A percentile compares a stretch with the other conserved stretches of the same genome.
These are phyloP conservation scores for Ploceus nigricollis DNA, from an alignment of 2,113 vertebrate genomes.

Conservation along the genomic window DNA sequence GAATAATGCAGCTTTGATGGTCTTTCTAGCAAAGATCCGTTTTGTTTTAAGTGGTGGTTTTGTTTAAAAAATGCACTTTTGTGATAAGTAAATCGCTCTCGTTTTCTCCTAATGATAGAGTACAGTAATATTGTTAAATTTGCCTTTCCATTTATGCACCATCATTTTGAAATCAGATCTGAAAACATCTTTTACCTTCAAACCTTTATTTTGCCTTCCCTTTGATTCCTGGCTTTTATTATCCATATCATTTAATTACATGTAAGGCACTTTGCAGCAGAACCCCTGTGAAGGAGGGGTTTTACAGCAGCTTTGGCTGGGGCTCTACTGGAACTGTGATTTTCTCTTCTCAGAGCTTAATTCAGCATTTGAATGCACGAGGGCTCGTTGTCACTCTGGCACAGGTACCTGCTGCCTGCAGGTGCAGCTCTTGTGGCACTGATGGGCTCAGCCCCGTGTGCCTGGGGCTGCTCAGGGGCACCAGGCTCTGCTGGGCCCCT, in stretches of 20 bases:
- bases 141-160: neutral
- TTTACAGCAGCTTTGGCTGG: neutral
- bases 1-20: neutral
- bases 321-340: neutral
- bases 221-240: conserved; percentile 23
- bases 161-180: conserved; percentile 47
- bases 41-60: neutral
- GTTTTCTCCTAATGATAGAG: conserved; percentile 30
- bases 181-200: conserved; percentile 29
- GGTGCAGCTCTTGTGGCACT: rapidly evolving
- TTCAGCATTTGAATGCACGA: neutral
- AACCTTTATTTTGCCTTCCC: conserved; percentile 10
- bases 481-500: rapidly evolving
- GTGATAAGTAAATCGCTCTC: conserved; percentile 8
- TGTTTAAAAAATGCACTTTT: conserved; percentile 12
- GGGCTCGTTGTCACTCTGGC: neutral
- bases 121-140: neutral
- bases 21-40: neutral
- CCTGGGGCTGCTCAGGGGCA: neutral
- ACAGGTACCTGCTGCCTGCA: neutral
- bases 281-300: neutral
- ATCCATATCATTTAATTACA: conserved; percentile 34
- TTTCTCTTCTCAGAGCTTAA: neutral
- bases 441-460: rapidly evolving
- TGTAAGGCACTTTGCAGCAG: neutral